Evolutionary conservation across 35 echinoderm and acorn worm genomes (phyloP).

Genomic region (Holothuria glaberrima): DNA sequence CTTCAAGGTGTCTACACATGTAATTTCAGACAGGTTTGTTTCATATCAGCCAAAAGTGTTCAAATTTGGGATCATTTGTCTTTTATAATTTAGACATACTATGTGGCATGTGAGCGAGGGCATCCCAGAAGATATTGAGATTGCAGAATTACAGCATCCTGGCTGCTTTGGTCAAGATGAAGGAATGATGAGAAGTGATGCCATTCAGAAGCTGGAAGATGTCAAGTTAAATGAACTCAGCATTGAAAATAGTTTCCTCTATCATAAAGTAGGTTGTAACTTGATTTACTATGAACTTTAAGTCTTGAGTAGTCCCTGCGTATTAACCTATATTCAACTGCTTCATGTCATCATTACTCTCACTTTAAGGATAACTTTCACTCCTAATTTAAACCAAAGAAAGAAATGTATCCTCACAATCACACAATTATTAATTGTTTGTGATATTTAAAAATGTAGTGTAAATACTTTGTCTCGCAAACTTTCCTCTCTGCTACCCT

Average conservation of each 20-base stretch:
- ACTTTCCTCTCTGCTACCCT: too few relatives aligned
- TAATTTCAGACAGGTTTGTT: background rate
- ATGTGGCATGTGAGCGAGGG: conserved; percentile 31
- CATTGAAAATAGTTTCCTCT: conserved; percentile 36
- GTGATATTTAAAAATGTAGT: too few relatives aligned
- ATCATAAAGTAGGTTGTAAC: conserved; percentile 11
- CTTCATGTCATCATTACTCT: too few relatives aligned
- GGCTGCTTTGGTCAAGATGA: conserved; percentile 26
- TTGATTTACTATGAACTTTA: too few relatives aligned
- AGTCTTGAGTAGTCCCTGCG: too few relatives aligned
- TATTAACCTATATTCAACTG: too few relatives aligned
- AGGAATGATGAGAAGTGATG: conserved; percentile 15
- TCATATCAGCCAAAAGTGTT: background rate
- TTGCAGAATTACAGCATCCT: conserved; percentile 16
- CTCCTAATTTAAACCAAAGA: too few relatives aligned
- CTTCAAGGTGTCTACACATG: background rate
- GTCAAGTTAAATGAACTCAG: conserved; percentile 32
- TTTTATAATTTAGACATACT: conserved; percentile 6
- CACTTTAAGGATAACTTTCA: too few relatives aligned
- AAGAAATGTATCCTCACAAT: too few relatives aligned
- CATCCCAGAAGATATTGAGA: conserved; percentile 16
- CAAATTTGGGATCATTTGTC: background rate
- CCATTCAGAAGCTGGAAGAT: conserved; percentile 33
- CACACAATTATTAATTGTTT: too few relatives aligned
- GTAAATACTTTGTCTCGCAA: too few relatives aligned